Evolutionary conservation across 2,113 vertebrate genomes (phyloP).

Genomic region (Cyphomyrus discorhynchus): DNA sequence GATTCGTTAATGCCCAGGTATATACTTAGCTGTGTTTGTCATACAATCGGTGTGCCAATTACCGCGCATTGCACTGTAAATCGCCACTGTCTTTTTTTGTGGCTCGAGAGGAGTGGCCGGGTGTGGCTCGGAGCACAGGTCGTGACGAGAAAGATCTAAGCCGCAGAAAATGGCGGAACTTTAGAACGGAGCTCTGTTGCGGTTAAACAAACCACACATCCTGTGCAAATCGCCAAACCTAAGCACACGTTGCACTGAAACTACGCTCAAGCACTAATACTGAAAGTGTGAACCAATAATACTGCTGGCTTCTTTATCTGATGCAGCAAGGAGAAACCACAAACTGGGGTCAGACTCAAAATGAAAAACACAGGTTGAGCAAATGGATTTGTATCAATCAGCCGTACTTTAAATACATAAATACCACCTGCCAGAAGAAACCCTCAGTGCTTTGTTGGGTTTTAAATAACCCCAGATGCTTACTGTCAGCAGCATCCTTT

Average conservation of each 20-base stretch:
- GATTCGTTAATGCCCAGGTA: neutral
- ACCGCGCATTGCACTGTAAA: neutral
- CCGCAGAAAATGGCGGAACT: slow-evolving; percentile 23
- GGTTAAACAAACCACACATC: slow-evolving; percentile 55
- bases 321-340: slow-evolving; percentile 31
- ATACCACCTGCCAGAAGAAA: slow-evolving; percentile 35
- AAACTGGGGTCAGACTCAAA: slow-evolving; percentile 47
- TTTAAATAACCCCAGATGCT: neutral
- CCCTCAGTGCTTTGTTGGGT: no score
- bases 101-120: neutral
- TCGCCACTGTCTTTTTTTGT: neutral
- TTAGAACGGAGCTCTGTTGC: slow-evolving; percentile 39
- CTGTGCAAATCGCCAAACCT: slow-evolving; percentile 31
- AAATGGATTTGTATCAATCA: slow-evolving; percentile 13
- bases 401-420: slow-evolving; percentile 15
- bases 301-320: slow-evolving; percentile 31
- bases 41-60: neutral
- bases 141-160: slow-evolving; percentile 22
- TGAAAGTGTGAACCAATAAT: slow-evolving; percentile 39
- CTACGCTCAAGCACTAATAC: slow-evolving; percentile 26
- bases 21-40: neutral
- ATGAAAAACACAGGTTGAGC: slow-evolving; percentile 58
- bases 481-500: neutral
- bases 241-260: slow-evolving; percentile 29
- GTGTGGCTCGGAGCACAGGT: slow-evolving; percentile 2